phyloP scores from a whole-genome alignment of 2,797 vertebrate genomes.

The Leptoclinus maculatus region DNA sequence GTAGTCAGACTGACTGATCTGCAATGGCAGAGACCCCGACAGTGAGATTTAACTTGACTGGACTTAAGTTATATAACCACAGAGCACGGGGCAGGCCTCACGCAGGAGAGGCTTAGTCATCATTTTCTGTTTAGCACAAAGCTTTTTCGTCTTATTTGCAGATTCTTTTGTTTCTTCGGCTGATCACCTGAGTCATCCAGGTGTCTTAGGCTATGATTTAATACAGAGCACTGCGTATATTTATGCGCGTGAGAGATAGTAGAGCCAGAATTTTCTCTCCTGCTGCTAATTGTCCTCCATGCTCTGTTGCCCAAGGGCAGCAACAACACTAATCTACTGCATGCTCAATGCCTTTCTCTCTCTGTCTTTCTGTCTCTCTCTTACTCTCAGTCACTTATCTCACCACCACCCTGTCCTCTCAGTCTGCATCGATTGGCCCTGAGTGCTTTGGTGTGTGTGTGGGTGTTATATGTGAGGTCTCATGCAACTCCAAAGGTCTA shows the following conservation, averaged over 20 bases:
- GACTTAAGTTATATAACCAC: constrained; percentile 71
- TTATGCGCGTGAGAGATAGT: constrained; percentile 30
- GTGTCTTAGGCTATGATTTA: constrained; percentile 40
- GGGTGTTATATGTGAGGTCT: constrained; percentile 44
- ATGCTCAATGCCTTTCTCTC: constrained; percentile 56
- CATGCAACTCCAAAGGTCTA: constrained; percentile 46
- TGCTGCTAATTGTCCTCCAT: constrained; percentile 77
- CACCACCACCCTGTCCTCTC: constrained; percentile 25
- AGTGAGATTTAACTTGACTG: constrained; percentile 69
- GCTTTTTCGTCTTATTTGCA: constrained; percentile 12
- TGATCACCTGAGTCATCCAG: constrained; percentile 49
- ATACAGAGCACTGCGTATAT: constrained; percentile 28
- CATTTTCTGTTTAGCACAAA: constrained; percentile 38
- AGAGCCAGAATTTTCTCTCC: constrained; percentile 53
- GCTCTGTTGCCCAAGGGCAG: constrained; percentile 73
- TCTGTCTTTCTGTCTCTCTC: constrained; percentile 34
- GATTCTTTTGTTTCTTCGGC: constrained; percentile 17
- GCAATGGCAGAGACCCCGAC: constrained; percentile 47
- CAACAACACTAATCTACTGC: constrained; percentile 73
- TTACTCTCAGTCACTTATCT: constrained; percentile 50
- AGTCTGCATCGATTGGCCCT: constrained; percentile 55
- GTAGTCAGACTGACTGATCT: constrained; percentile 48
- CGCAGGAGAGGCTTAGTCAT: constrained; percentile 43
- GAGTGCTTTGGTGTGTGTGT: constrained; percentile 55
- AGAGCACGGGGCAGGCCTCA: constrained; percentile 38